Evolutionary conservation across 2,113 vertebrate genomes (phyloP).

Genomic region (Lepidiolamprologus cunningtoni): DNA sequence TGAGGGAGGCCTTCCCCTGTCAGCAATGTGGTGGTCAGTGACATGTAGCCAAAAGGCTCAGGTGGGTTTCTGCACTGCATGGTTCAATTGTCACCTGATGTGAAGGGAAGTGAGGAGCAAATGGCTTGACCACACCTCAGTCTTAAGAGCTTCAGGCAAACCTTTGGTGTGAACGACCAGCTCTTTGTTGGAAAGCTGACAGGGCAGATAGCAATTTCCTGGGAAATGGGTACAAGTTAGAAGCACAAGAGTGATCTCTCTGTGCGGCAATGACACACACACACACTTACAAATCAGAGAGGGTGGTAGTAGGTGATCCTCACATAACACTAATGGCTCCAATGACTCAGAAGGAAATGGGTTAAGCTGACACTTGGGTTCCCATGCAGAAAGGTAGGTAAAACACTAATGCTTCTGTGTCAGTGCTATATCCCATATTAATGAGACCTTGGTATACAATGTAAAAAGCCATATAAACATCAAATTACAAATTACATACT

Average conservation of each 20-base stretch:
- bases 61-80: not conserved
- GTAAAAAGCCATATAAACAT: not conserved
- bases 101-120: not conserved
- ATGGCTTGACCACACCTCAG: not conserved
- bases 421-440: not conserved
- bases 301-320: not conserved
- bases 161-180: not conserved
- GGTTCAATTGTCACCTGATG: conserved; percentile 14
- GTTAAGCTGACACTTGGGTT: not conserved
- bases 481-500: not conserved
- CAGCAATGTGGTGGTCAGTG: not conserved
- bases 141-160: not conserved
- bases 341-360: not conserved
- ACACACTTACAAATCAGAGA: not conserved
- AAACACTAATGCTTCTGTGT: not conserved
- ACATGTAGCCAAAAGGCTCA: conserved; percentile 15
- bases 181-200: conserved; percentile 12
- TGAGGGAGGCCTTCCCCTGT: not conserved
- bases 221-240: not conserved
- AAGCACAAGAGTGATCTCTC: not conserved
- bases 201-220: conserved; percentile 21
- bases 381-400: not conserved
- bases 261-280: not conserved
- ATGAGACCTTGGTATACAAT: not conserved
- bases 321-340: not conserved